Percentiles rank a stretch among this genome's conserved stretches.
Evolutionary conservation across 37 sponge, comb jelly and placozoan species (phyloP).

Genomic region (Tethya wilhelma): DNA sequence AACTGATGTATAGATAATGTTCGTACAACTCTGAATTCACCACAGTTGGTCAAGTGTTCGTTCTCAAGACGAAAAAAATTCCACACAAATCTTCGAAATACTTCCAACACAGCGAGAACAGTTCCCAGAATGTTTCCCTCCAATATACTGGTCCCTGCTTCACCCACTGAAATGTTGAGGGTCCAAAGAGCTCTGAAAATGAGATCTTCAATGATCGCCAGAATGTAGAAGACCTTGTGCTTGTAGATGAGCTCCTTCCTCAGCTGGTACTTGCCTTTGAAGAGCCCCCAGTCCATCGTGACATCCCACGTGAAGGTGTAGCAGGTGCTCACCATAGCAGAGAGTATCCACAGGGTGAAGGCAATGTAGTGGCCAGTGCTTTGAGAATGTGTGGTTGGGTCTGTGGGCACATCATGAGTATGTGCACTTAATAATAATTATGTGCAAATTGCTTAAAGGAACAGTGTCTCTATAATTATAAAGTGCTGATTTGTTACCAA

Average conservation of each 20-base stretch:
- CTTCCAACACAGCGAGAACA: conserved; percentile 68
- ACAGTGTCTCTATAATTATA: background rate
- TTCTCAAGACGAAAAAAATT: conserved; percentile 93
- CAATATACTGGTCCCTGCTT: conserved; percentile 34
- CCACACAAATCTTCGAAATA: conserved; percentile 86
- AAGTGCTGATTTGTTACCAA: too few species aligned
- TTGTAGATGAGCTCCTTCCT: conserved; percentile 80
- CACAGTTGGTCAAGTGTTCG: conserved; percentile 92
- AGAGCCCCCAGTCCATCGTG: conserved; percentile 93
- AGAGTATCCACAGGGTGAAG: conserved; percentile 70
- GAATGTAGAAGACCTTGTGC: conserved; percentile 69
- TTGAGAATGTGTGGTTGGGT: conserved; percentile 4
- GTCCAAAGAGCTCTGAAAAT: conserved; percentile 82
- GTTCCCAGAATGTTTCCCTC: conserved; percentile 58
- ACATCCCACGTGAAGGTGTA: conserved; percentile 95
- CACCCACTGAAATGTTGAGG: conserved; percentile 78
- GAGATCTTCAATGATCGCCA: conserved; percentile 72
- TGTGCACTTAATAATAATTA: background rate
- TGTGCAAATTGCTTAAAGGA: background rate
- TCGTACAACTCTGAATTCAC: conserved; percentile 87
- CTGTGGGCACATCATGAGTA: background rate
- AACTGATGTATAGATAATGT: conserved; percentile 78
- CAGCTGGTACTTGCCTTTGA: conserved; percentile 42
- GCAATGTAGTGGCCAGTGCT: conserved; percentile 11
- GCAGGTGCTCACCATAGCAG: conserved; percentile 66